Conservation (phyloP, 2,888 invertebrate species). For the Bugulina stolonifera region DNA sequence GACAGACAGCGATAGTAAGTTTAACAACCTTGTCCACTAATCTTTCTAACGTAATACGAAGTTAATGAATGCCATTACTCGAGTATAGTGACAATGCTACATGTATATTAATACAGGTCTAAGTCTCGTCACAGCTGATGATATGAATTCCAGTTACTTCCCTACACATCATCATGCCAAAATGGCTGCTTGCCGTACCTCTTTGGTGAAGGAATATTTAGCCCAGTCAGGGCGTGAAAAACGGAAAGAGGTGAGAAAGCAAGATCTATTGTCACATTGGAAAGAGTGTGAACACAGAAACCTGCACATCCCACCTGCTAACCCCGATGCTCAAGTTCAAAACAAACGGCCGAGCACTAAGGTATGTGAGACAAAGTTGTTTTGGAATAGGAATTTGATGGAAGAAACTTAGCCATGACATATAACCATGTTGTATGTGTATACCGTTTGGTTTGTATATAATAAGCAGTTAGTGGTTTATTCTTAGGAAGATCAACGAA, state of each 20-base stretch:
- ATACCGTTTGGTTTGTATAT: too few species aligned
- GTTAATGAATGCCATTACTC: not conserved
- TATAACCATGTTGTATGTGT: too few species aligned
- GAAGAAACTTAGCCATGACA: too few species aligned
- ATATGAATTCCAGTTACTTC: constrained; percentile 6
- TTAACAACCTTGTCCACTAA: too few species aligned
- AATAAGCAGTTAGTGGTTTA: too few species aligned
- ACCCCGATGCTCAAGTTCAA: not conserved
- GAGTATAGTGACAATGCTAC: not conserved
- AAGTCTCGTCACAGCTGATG: not conserved
- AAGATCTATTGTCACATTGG: not conserved
- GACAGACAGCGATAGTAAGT: too few species aligned
- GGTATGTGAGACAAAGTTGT: too few species aligned
- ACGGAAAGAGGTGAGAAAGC: not conserved
- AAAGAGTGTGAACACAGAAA: constrained; percentile 4
- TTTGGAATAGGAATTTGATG: too few species aligned
- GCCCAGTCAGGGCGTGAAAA: not conserved
- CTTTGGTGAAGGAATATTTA: not conserved
- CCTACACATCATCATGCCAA: too few species aligned
- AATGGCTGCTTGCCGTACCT: not conserved
- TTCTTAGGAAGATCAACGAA: not conserved
- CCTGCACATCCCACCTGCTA: not conserved
- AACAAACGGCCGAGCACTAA: not conserved
- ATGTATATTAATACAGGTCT: too few species aligned
- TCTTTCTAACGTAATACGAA: not conserved